Percentiles rank a stretch among this genome's conserved stretches.
Conservation (phyloP, 2,888 invertebrate genomes). For the Cryptus armator region DNA sequence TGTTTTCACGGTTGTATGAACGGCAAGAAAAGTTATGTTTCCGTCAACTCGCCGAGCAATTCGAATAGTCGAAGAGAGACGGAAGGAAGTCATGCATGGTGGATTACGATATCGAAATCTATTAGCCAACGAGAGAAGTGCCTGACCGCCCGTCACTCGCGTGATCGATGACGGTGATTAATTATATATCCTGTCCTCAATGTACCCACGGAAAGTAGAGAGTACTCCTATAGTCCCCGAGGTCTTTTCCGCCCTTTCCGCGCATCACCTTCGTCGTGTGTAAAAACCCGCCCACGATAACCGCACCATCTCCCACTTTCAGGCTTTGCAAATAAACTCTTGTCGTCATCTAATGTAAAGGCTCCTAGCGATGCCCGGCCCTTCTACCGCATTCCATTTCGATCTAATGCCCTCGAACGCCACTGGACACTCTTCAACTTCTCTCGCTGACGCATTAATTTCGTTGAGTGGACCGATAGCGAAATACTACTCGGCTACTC, state of each 20-base stretch:
- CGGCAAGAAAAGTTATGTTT: neutral
- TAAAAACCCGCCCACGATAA: constrained; percentile 40
- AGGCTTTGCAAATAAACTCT: constrained; percentile 47
- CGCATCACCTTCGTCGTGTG: neutral
- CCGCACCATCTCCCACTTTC: constrained; percentile 13
- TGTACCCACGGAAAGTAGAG: neutral
- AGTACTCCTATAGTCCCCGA: too few species aligned
- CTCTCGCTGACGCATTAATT: constrained; percentile 69
- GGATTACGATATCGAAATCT: constrained; percentile 48
- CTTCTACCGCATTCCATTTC: constrained; percentile 3
- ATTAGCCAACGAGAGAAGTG: constrained; percentile 58
- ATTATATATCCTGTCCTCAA: constrained; percentile 80
- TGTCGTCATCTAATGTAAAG: constrained; percentile 14
- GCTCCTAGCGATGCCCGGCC: neutral
- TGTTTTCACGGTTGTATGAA: neutral
- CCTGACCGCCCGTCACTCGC: constrained; percentile 77
- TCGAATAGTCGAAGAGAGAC: neutral
- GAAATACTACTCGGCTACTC: neutral
- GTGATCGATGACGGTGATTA: constrained; percentile 83
- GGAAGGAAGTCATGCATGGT: neutral
- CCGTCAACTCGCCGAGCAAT: neutral
- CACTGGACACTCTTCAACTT: constrained; percentile 39
- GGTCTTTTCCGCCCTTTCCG: too few species aligned
- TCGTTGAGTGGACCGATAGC: constrained; percentile 61
- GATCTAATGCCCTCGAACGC: constrained; percentile 19